These are phyloP conservation scores for Halictus rubicundus DNA, from an alignment of 1,140 invertebrate genomes.

Conservation along the genomic window DNA sequence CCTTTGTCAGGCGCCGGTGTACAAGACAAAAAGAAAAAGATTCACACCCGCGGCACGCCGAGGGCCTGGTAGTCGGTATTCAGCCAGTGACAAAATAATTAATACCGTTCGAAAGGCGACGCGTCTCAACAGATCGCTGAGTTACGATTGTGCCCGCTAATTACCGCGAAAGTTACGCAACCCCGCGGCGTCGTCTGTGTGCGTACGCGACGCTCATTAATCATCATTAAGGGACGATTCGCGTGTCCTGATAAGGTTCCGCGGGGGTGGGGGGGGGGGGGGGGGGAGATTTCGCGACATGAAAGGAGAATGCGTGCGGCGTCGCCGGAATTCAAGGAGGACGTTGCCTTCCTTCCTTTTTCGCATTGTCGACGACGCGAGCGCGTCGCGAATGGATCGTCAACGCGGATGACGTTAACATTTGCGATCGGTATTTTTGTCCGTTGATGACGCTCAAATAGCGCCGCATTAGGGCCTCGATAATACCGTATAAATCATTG, in stretches of 20 bases:
- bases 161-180: constrained; percentile 54
- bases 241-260: constrained; percentile 32
- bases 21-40: neutral
- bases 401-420: neutral
- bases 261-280: constrained; percentile 7
- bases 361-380: neutral
- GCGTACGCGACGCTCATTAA: constrained; percentile 41
- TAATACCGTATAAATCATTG: neutral
- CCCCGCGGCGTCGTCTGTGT: neutral
- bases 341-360: neutral
- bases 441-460: neutral
- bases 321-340: neutral
- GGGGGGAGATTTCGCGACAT: constrained; percentile 36
- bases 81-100: constrained; percentile 55
- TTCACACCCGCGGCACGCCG: constrained; percentile 6
- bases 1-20: neutral
- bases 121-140: constrained; percentile 26
- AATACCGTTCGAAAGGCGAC: constrained; percentile 26
- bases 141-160: constrained; percentile 45
- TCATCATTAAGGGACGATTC: constrained; percentile 66
- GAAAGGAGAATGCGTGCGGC: constrained; percentile 38
- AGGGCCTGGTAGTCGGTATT: constrained; percentile 16
- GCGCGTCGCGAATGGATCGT: neutral
- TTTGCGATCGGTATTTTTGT: neutral
- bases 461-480: neutral